These are phyloP conservation scores for Acromyrmex echinatior DNA, from an alignment of 1,140 invertebrate genomes.

Conservation along the genomic window DNA sequence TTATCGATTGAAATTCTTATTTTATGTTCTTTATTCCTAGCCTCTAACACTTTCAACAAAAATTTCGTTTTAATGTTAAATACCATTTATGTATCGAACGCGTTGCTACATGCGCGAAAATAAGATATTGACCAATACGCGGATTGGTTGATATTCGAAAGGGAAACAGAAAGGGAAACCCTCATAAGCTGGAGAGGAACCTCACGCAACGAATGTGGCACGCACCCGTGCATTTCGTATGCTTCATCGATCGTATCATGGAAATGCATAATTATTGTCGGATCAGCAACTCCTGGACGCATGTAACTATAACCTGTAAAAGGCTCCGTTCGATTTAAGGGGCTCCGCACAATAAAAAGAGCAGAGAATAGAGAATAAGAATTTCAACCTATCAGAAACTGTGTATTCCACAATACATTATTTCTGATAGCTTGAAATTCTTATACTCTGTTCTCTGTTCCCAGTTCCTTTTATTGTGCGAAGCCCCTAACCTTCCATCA, in stretches of 20 bases:
- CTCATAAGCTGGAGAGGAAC: neutral
- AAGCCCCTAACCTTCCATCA: too few species aligned
- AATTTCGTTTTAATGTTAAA: neutral
- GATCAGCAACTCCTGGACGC: neutral
- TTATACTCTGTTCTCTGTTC: too few species aligned
- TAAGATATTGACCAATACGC: conserved; percentile 37
- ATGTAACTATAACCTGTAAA: neutral
- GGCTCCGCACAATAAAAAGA: too few species aligned
- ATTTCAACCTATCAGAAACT: too few species aligned
- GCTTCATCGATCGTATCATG: conserved; percentile 54
- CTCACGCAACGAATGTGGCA: conserved; percentile 35
- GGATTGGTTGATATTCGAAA: conserved; percentile 7
- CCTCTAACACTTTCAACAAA: neutral
- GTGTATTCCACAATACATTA: too few species aligned
- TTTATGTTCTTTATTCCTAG: too few species aligned
- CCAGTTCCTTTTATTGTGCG: too few species aligned
- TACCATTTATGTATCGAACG: neutral
- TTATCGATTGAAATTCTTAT: too few species aligned
- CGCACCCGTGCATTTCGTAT: conserved; percentile 16
- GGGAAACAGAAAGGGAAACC: conserved; percentile 38
- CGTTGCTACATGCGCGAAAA: neutral
- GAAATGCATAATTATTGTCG: conserved; percentile 19
- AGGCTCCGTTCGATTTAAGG: neutral
- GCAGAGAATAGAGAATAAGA: too few species aligned
- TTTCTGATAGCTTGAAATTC: too few species aligned